Conservation (phyloP, 2,113 vertebrate genomes). For the Bos javanicus region DNA sequence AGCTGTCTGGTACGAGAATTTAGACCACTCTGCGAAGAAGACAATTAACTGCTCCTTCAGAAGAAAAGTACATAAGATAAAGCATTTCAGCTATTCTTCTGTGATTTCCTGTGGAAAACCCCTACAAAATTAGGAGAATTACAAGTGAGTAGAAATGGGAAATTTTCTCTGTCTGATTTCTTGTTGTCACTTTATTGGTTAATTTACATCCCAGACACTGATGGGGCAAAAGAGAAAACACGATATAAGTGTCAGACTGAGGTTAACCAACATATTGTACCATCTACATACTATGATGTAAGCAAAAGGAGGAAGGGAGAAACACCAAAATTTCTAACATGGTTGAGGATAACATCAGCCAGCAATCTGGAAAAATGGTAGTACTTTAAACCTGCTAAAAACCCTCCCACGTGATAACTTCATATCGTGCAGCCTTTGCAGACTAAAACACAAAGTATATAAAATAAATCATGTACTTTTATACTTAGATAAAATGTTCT, state of each 20-base stretch:
- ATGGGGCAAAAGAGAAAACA: slow-evolving; percentile 13
- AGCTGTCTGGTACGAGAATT: not conserved
- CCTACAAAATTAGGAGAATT: slow-evolving; percentile 58
- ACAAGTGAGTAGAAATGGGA: slow-evolving; percentile 62
- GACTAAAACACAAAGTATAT: not conserved
- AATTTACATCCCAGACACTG: slow-evolving; percentile 2
- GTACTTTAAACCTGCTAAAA: not conserved
- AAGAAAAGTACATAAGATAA: slow-evolving; percentile 59
- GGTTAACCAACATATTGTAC: slow-evolving; percentile 45
- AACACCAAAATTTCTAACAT: slow-evolving; percentile 16
- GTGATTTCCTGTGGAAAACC: slow-evolving; percentile 70
- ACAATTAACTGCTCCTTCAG: slow-evolving; percentile 45
- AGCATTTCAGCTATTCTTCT: slow-evolving; percentile 43
- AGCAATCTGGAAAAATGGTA: not conserved
- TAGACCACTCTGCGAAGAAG: not conserved
- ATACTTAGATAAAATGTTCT: not conserved
- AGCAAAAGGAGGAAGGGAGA: slow-evolving; percentile 15
- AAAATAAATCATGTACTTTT: not conserved
- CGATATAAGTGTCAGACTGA: slow-evolving; percentile 54
- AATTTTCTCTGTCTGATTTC: slow-evolving; percentile 63
- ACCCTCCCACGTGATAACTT: not conserved
- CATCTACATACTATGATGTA: not conserved
- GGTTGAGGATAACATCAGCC: slow-evolving; percentile 1
- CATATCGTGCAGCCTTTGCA: not conserved
- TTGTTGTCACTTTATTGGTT: slow-evolving; percentile 37